Percentiles rank a stretch among this genome's conserved stretches.
Evolutionary conservation across 2,113 vertebrate species (phyloP).

Genomic region (Lophotis ruficrista): DNA sequence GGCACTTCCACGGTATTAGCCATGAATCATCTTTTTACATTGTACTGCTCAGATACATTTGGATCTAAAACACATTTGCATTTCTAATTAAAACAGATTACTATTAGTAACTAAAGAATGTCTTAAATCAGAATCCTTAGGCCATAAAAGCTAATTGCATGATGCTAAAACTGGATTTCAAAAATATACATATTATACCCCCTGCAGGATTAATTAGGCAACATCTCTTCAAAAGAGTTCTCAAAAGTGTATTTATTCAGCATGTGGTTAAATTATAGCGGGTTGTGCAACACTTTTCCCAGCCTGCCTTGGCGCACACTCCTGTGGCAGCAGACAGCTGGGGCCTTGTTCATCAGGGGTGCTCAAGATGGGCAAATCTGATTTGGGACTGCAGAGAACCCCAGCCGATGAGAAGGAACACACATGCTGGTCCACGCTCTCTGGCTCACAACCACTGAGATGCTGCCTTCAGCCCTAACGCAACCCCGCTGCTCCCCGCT

Average conservation of each 20-base stretch:
- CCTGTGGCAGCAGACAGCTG: neutral
- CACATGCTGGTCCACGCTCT: neutral
- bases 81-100: constrained; percentile 65
- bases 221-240: constrained; percentile 57
- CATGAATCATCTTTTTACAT: constrained; percentile 50
- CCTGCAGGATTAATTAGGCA: constrained; percentile 70
- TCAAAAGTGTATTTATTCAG: constrained; percentile 65
- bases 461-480: neutral
- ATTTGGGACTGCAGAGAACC: neutral
- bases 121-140: constrained; percentile 61
- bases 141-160: constrained; percentile 60
- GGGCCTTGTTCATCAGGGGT: neutral
- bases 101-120: constrained; percentile 45
- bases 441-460: neutral
- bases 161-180: constrained; percentile 64
- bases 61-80: constrained; percentile 53
- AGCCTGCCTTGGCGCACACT: neutral
- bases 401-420: neutral
- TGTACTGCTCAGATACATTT: constrained; percentile 25
- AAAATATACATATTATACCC: constrained; percentile 66
- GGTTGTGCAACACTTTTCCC: constrained; percentile 19
- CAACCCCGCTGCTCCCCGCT: neutral
- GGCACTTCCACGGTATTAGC: constrained; percentile 2
- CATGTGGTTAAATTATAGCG: constrained; percentile 21
- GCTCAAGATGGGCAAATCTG: neutral